phyloP scores from a whole-genome alignment of 2,888 invertebrate genomes.

The Muschampia plurimacula region DNA sequence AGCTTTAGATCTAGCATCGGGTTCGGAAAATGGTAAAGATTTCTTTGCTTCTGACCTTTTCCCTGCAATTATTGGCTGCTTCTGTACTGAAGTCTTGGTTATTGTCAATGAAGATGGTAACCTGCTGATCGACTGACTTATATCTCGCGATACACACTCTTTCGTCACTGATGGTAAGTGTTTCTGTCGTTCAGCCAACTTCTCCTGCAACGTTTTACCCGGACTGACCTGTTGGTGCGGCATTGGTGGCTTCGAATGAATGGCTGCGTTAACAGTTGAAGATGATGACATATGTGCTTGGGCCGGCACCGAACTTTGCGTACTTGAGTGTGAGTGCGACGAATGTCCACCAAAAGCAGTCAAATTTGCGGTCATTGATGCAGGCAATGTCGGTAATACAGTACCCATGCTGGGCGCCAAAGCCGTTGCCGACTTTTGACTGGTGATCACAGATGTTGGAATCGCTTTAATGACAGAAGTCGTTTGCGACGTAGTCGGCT shows the following conservation, averaged over 20 bases:
- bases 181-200: slow-evolving; percentile 88
- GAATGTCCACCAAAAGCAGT: slow-evolving; percentile 47
- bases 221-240: slow-evolving; percentile 82
- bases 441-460: slow-evolving; percentile 56
- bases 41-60: slow-evolving; percentile 72
- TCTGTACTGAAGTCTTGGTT: slow-evolving; percentile 71
- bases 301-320: slow-evolving; percentile 54
- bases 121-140: slow-evolving; percentile 73
- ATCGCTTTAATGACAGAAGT: slow-evolving; percentile 54
- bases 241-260: slow-evolving; percentile 69
- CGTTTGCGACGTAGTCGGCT: slow-evolving; percentile 49
- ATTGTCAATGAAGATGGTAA: slow-evolving; percentile 83
- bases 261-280: slow-evolving; percentile 59
- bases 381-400: slow-evolving; percentile 68
- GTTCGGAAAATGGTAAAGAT: slow-evolving; percentile 59
- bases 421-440: slow-evolving; percentile 60
- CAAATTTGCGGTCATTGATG: slow-evolving; percentile 69
- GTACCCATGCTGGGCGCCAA: slow-evolving; percentile 74
- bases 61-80: slow-evolving; percentile 49
- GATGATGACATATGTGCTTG: slow-evolving; percentile 70
- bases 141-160: slow-evolving; percentile 51
- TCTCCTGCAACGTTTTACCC: slow-evolving; percentile 89
- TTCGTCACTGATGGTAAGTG: slow-evolving; percentile 58
- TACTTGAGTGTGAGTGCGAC: slow-evolving; percentile 49
- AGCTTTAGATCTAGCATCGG: slow-evolving; percentile 62